These are phyloP conservation scores for Ochotona princeps DNA, from an alignment of 2,113 vertebrate genomes.

Conservation along the genomic window DNA sequence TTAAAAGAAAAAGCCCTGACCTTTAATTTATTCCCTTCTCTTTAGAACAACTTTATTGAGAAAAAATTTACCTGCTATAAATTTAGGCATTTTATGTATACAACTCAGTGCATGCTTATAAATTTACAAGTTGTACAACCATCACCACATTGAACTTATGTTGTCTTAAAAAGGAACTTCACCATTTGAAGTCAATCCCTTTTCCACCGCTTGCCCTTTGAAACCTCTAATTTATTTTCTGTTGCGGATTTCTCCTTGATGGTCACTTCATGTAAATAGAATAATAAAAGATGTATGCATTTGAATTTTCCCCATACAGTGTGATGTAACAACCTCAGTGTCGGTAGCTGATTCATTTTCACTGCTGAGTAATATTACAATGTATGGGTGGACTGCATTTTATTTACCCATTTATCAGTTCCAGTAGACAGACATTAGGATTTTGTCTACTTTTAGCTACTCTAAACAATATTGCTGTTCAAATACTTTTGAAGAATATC, in stretches of 20 bases:
- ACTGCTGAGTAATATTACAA: neutral
- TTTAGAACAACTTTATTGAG: conserved; percentile 29
- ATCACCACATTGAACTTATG: neutral
- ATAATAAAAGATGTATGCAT: neutral
- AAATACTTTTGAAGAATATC: conserved; percentile 40
- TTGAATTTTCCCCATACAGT: neutral
- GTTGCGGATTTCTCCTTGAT: neutral
- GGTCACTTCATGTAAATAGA: neutral
- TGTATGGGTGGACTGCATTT: neutral
- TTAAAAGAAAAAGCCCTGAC: neutral
- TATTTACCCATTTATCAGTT: neutral
- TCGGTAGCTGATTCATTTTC: neutral
- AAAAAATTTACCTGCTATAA: conserved; percentile 25
- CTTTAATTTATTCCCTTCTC: neutral
- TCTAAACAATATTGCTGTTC: neutral
- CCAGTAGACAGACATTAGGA: neutral
- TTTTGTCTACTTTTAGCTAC: neutral
- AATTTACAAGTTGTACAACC: neutral
- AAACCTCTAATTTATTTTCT: neutral
- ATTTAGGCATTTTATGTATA: neutral
- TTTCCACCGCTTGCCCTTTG: neutral
- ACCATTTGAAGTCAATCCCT: neutral
- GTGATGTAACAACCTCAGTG: neutral
- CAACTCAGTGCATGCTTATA: neutral
- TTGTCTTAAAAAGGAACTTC: neutral